Base-by-base conservation (phyloP, 2,113 vertebrate genomes). In the Nicator chloris region DNA sequence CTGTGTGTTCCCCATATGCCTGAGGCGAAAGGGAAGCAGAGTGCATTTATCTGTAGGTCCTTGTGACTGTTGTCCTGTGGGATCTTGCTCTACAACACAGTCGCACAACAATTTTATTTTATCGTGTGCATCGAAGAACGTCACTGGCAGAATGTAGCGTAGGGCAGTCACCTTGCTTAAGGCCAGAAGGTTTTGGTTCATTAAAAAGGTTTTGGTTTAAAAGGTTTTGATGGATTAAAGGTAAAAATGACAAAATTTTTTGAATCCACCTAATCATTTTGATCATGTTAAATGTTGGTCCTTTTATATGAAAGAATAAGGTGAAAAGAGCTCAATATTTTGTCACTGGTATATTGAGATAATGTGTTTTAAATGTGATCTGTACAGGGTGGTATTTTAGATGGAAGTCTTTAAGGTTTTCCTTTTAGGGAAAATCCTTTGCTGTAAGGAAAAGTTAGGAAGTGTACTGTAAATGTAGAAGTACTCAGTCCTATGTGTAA, bases 401-500 rank as follows among this genome's bases (percentile, higher is more conserved):
- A 69, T 95, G 92, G 60, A 66, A 79, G 88, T 92, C 93, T 93
- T 87, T 95, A 69, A 88, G 92, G 56, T 71, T 94, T 96, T 97
- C 65, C 94, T 90, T 93, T 96, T 95, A 80, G 37, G 45, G 77
- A 88, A 89, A 95, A 64, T 97, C 69, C 51, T 90, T 57, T 90
- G 63, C 93, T 95, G 73, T 96, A 89, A 97, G 94, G 96, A 91
- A 37, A 71, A 77, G 88, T 35, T 96, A 96, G 93, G 64, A 96
- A 92, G 63, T 79, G 56, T 93, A 80, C 81, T 97, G 96, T 98
- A 94, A 94, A 89, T 10, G 89, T 96, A 91, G 96, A 93, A 92
- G 90, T 94, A 92, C 81, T 96, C 94, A 87, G 92, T 96, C 95
- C 87, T 90, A 71, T 91, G 63, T 98, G 96, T 97, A 60, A 95